Conservation (phyloP, 2,113 vertebrate species). For the Odontophorus gujanensis region DNA sequence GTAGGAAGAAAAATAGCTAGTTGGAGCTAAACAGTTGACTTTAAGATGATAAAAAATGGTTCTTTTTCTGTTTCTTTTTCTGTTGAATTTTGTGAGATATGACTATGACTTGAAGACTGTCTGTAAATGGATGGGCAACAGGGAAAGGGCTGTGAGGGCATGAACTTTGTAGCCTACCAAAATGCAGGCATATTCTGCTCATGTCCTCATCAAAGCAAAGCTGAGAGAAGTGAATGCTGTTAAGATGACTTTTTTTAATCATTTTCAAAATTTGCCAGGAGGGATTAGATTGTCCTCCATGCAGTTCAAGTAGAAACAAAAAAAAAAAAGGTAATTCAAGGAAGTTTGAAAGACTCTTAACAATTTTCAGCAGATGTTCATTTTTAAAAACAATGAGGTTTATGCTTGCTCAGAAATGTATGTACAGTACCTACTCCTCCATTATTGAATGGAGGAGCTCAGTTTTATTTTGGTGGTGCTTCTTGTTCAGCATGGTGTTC, state of each 20-base stretch:
- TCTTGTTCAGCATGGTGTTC: not conserved
- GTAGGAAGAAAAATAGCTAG: not conserved
- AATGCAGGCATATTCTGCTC: too few species aligned
- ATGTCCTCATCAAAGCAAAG: not conserved
- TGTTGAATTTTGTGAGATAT: not conserved
- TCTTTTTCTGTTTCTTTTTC: not conserved
- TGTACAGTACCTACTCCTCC: not conserved
- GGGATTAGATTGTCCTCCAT: not conserved
- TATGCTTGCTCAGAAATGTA: rapidly evolving
- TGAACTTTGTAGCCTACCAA: too few species aligned
- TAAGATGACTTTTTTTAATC: not conserved
- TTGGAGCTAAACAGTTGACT: not conserved
- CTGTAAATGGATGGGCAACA: not conserved
- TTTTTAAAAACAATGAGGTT: not conserved
- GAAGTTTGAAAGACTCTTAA: not conserved
- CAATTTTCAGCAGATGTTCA: not conserved
- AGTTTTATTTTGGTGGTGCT: rapidly evolving
- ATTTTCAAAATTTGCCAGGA: not conserved
- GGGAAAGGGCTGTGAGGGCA: not conserved
- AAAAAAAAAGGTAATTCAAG: not conserved
- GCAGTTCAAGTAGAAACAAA: not conserved
- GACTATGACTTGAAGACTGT: not conserved
- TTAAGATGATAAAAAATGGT: not conserved
- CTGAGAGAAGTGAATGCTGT: not conserved
- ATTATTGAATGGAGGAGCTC: not conserved